Evolutionary conservation across 2,113 vertebrate genomes (phyloP), one percentile per base, ranked within the genome.

Genomic region (Nerophis ophidion): DNA sequence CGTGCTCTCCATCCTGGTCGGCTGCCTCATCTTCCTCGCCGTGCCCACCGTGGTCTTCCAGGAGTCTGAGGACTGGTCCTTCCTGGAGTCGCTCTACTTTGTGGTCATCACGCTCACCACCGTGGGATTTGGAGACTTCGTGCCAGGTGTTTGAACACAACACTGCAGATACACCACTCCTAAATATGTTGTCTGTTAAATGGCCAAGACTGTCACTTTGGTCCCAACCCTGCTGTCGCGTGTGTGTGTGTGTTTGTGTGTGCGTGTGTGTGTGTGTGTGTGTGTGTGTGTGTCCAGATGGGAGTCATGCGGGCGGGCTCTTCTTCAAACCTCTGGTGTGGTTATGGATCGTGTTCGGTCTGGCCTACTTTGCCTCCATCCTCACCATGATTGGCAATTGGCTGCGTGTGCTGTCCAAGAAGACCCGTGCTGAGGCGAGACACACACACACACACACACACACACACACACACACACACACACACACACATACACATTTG

Each of bases 311-410:
- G 0, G 73, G 69, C 1, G 63, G 79, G 26, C 64, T 81, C 15
- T 79, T 90, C 78, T 95, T 95, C 57, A 94, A 95, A 68, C 93
- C 92, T 0, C 80, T 96, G 75, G 93, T 94, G 71, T 92, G 90
- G 90, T 82, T 95, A 77, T 96, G 94, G 94, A 95, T 96, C 17
- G 89, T 96, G 48, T 89, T 96, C 1, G 94, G 94, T 58, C 76
- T 96, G 45, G 93, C 94, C 56, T 96, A 96, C 86, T 96, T 96
- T n/a, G 94, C 94, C 42, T 95, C 94, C 6, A 91, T 96, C 73
- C 90, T 96, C 68, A 93, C 92, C 61, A 95, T 95, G 92, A 94
- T 96, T 13, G 92, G 88, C 46, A 93, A 96, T 86, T 96, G 94
- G 94, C 78, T 96, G 44, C 83, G 89, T 48, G 93, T 90, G 11